Evolutionary conservation across 2,888 invertebrate species (phyloP).

Genomic region (Andrena minutula): DNA sequence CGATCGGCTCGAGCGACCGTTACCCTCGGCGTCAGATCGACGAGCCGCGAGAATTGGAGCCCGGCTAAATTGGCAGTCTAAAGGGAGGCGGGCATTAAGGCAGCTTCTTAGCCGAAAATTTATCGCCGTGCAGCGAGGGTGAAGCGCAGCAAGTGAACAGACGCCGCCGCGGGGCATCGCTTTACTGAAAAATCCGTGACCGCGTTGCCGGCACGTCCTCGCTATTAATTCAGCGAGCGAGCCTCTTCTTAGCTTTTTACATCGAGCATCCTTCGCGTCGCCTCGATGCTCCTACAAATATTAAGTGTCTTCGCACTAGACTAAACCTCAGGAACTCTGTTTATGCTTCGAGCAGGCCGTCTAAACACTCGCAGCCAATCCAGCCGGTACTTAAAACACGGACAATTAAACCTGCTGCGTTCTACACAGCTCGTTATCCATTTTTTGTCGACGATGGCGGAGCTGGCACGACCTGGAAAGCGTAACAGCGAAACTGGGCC

Average conservation of each 20-base stretch:
- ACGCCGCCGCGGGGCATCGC: conserved; percentile 20
- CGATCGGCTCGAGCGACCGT: conserved; percentile 42
- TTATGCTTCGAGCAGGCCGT: neutral
- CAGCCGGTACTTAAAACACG: neutral
- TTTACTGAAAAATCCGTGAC: conserved; percentile 44
- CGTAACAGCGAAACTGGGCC: conserved; percentile 39
- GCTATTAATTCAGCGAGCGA: conserved; percentile 21
- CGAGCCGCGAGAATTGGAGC: conserved; percentile 17
- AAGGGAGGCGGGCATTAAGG: conserved; percentile 40
- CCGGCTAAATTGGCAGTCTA: conserved; percentile 44
- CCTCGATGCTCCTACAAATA: neutral
- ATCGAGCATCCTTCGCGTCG: neutral
- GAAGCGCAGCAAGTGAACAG: neutral
- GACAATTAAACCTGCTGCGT: neutral
- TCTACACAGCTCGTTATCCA: neutral
- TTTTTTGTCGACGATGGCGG: neutral
- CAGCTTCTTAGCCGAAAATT: conserved; percentile 59
- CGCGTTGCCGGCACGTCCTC: conserved; percentile 19
- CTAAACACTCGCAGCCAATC: neutral
- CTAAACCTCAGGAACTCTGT: neutral
- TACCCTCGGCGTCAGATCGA: conserved; percentile 24
- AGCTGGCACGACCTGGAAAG: neutral
- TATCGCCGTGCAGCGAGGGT: conserved; percentile 34
- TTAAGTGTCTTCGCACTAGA: neutral
- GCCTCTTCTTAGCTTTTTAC: no score